Base-by-base conservation (phyloP, 2,888 invertebrate genomes). In the Steromphala cineraria region DNA sequence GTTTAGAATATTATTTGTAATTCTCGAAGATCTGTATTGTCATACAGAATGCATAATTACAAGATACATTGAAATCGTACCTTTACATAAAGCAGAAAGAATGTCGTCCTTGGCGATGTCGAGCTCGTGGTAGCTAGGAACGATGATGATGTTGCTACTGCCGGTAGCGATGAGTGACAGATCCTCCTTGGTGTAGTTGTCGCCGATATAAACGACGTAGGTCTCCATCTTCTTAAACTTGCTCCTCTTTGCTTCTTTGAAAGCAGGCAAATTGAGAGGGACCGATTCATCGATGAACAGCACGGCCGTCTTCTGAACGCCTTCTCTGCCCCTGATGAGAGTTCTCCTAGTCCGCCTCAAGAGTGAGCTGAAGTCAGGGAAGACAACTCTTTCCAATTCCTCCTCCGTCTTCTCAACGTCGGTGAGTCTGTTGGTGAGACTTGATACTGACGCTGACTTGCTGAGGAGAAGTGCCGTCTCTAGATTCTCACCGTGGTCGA, bases 191-290 rank as follows among this genome's bases (percentile, higher is more conserved):
- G 36, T 56, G 53, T 67, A 46, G n/a, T 74, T 55, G n/a, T 46
- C 74, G 7, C 78, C 81, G 31, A 83, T 75, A 31, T 81, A 81
- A 2, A 83, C 80, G 15, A 83, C 83, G 28, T 81, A 83, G 0
- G 83, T 83, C 46, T 83, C 83, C 40, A 83, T 53, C 80, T 83
- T 83, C 53, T 31, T 15, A 13, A 55, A 67, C 40, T 75, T 80
- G 71, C 78, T 78, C 46, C 46, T 13, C 15, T 75, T 77, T 19
- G 83, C 81, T 13, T 80, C 81, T 1, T 53, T 31, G 46, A 81
- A 62, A 2, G 75, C 76, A 19, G 62, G 36, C 53, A 67, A 55
- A 13, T 40, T 75, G 21, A 83, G 36, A 17, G 19, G 62, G n/a
- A 83, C 78, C 53, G 24, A 56, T 2, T 76, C 76, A 67, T 81